Conservation (phyloP, 2,888 invertebrate genomes). For the Melitaea athalia region DNA sequence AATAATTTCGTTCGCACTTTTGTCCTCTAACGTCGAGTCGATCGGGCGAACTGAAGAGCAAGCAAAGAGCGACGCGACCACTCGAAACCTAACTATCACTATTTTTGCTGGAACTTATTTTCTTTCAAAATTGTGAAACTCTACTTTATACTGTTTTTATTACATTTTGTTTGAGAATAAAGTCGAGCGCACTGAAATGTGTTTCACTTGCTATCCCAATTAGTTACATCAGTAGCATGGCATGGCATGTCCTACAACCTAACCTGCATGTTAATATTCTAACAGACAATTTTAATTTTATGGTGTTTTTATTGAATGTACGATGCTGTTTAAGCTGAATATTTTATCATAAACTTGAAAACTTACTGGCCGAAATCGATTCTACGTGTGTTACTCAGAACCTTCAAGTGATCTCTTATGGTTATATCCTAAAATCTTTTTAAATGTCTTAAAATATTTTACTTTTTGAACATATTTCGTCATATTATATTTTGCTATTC, state of each 20-base stretch:
- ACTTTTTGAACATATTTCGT: conserved; percentile 35
- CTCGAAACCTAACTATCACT: conserved; percentile 64
- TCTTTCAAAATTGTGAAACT: conserved; percentile 66
- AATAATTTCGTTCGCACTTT: conserved; percentile 52
- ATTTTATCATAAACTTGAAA: not conserved
- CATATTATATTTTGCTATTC: conserved; percentile 62
- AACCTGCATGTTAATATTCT: conserved; percentile 63
- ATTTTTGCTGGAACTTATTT: conserved; percentile 59
- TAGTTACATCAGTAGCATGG: conserved; percentile 67
- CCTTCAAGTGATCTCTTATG: conserved; percentile 4
- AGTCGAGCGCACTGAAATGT: conserved; percentile 78
- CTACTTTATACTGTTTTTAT: conserved; percentile 60
- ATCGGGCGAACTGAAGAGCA: conserved; percentile 37
- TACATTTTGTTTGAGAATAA: conserved; percentile 71
- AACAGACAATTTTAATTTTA: conserved; percentile 24
- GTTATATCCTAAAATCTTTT: not conserved
- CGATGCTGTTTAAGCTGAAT: not conserved
- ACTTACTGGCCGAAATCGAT: conserved; percentile 5
- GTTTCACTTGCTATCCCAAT: conserved; percentile 78
- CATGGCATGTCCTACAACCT: conserved; percentile 73
- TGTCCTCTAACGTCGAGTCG: conserved; percentile 45
- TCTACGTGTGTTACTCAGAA: conserved; percentile 1
- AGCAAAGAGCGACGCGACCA: conserved; percentile 55
- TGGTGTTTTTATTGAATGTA: conserved; percentile 1
- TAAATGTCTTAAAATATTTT: conserved; percentile 17